These are phyloP conservation scores for Drosophila sproati DNA, from an alignment of 1,140 invertebrate genomes.

Conservation along the genomic window DNA sequence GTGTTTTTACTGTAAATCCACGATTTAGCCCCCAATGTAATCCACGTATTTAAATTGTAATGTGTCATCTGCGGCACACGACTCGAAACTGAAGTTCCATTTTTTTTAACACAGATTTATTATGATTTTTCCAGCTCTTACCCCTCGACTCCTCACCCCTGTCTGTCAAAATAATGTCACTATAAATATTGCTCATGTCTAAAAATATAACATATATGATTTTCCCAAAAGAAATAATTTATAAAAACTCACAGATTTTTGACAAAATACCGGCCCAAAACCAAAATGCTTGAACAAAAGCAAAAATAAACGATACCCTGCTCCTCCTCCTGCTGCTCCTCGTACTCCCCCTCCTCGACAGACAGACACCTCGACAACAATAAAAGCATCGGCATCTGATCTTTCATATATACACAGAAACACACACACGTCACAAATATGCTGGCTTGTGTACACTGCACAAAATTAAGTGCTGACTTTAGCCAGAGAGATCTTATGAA, in stretches of 20 bases:
- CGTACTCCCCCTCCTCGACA: not conserved
- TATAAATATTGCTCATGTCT: conserved; percentile 65
- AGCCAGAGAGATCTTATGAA: too few relatives aligned
- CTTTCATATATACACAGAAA: not conserved
- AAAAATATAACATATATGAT: conserved; percentile 71
- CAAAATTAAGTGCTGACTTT: too few relatives aligned
- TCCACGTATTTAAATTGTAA: conserved; percentile 39
- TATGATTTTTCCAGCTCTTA: too few relatives aligned
- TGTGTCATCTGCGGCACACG: conserved; percentile 22
- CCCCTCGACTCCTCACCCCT: too few relatives aligned
- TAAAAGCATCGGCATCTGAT: conserved; percentile 14
- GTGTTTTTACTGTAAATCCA: not conserved
- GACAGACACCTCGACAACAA: conserved; percentile 15
- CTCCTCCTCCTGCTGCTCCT: not conserved
- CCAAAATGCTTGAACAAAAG: conserved; percentile 40
- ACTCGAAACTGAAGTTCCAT: too few relatives aligned
- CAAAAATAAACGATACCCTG: conserved; percentile 23
- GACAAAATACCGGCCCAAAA: conserved; percentile 40
- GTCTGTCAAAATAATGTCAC: conserved; percentile 52
- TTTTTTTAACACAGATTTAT: too few relatives aligned
- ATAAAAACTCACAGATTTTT: conserved; percentile 55
- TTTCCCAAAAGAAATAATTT: conserved; percentile 55
- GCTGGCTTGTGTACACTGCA: not conserved
- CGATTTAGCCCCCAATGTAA: conserved; percentile 13
- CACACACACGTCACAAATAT: not conserved